Conservation (phyloP, 2,797 vertebrate genomes). For the Poecilia velifera region DNA sequence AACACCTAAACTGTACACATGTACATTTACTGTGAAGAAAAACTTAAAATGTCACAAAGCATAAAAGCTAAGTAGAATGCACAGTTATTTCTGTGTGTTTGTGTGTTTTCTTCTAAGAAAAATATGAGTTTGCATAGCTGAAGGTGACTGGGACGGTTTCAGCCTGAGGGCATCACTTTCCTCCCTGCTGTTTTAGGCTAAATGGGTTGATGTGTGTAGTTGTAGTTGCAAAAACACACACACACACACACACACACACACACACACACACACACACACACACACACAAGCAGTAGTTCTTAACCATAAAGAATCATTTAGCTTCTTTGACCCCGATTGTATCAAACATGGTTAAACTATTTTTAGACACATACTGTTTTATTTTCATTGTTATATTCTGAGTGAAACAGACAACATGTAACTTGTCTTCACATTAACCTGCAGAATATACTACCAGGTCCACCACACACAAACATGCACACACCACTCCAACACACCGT, state of each 20-base stretch:
- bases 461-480: background rate
- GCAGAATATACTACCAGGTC: background rate
- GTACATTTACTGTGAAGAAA: background rate
- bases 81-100: background rate
- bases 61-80: background rate
- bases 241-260: slow-evolving; percentile 1
- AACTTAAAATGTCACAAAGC: background rate
- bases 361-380: background rate
- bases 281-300: background rate
- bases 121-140: slow-evolving; percentile 60
- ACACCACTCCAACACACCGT: background rate
- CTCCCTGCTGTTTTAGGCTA: slow-evolving; percentile 42
- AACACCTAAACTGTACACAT: background rate
- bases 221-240: slow-evolving; percentile 30
- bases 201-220: slow-evolving; percentile 54
- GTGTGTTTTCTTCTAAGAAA: slow-evolving; percentile 11
- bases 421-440: slow-evolving; percentile 10
- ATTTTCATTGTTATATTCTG: background rate
- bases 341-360: background rate
- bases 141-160: slow-evolving; percentile 69
- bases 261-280: slow-evolving; percentile 1
- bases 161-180: slow-evolving; percentile 59
- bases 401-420: background rate
- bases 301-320: background rate
- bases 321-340: background rate